Evolutionary conservation across 2,113 vertebrate genomes (phyloP).

Genomic region (Crypturellus undulatus): DNA sequence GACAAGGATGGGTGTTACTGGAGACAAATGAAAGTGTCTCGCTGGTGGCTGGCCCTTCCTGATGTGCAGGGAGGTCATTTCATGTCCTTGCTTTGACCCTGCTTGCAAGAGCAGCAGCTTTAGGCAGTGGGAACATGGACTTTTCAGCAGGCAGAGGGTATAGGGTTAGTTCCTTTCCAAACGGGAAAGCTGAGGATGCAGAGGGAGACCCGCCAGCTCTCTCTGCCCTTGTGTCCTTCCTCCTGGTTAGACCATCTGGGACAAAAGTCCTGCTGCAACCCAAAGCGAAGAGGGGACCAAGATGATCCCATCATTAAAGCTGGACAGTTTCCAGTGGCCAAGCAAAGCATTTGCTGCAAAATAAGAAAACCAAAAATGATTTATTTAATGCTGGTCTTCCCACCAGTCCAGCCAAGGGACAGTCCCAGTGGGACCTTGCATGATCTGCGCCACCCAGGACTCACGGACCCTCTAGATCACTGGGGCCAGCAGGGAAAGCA

Average conservation of each 20-base stretch:
- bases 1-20: not conserved
- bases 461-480: not conserved
- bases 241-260: too few species aligned
- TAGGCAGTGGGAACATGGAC: not conserved
- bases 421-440: not conserved
- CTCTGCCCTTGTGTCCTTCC: too few species aligned
- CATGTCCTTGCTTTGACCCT: not conserved
- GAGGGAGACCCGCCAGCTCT: too few species aligned
- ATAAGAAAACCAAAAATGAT: not conserved
- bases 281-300: not conserved
- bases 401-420: not conserved
- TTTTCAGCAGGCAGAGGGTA: not conserved
- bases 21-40: not conserved
- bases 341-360: not conserved
- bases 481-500: not conserved
- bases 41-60: not conserved
- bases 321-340: not conserved
- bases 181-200: not conserved
- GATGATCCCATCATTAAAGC: not conserved
- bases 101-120: not conserved
- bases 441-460: accelerated
- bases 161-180: not conserved
- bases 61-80: not conserved
- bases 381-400: accelerated
- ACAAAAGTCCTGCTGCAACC: not conserved